Base-by-base conservation (phyloP, 2,888 invertebrate species). In the Agonopterix subpropinquella region DNA sequence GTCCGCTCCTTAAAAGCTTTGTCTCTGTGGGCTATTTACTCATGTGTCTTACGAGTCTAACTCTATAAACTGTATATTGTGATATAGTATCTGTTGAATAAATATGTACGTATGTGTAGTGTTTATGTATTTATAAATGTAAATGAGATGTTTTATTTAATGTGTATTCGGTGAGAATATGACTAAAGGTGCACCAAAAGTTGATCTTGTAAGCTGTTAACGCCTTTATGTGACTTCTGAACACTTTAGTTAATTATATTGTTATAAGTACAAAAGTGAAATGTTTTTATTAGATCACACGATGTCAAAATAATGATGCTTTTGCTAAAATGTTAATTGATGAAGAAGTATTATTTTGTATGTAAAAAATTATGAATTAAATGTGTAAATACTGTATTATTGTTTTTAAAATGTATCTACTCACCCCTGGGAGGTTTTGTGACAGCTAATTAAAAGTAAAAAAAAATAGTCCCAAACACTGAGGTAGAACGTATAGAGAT, bases 271-370 rank as follows among this genome's bases (percentile, higher is more conserved):
- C 75, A 76, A 76, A 64, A 60, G 62, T 60, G 55, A 59, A 28
- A 44, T 43, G 37, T 37, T 65, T 61, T 64, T 62, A 55, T 60
- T 53, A 54, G 49, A 65, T 62, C 62, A 57, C 55, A 57, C 55
- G 28, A 11, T 42, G 50, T 57, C 8, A 53, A 55, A 48, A 52
- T 57, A 59, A 62, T 58, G 58, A 69, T 68, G 72, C 73, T 73
- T 77, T 68, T 61, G 65, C 67, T 72, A 61, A 42, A 67, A 62
- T 63, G 67, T 72, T 70, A 71, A 70, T 68, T 58, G 59, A 58
- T 47, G 44, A 51, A 43, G 76, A 79, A 84, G 82, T 84, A 83
- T 84, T 85, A 82, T 82, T 67, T 80, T 28, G 73, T 75, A 68
- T 81, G 74, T 77, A 77, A 74, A 78, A 47, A 70, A 69, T 47